Base-by-base conservation (phyloP, 2,113 vertebrate species). In the Tupaia tana region DNA sequence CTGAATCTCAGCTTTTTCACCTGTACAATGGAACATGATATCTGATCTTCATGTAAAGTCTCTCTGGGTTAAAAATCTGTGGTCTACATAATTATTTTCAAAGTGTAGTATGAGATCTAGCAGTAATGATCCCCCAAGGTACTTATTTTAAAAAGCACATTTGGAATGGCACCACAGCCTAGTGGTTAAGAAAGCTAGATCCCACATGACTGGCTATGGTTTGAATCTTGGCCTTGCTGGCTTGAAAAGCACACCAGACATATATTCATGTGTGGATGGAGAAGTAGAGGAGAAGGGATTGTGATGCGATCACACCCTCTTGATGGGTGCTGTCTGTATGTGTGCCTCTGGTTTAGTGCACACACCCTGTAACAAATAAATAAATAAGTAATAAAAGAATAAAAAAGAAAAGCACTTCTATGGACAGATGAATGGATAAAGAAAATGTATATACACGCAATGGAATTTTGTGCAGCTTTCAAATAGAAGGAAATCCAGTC, bases 11-110 rank as follows among this genome's bases (percentile, higher is more conserved):
- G 15, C 24, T 92, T 93, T 79, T 34, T 87, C 61, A 73, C 67
- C n/a, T 96, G 25, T 73, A 82, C 91, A 93, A 73, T 69, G 25
- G 74, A 90, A 67, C n/a, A 52, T 56, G 20, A 73, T 84, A 83
- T 27, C 24, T 82, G 59, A 69, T 27, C n/a, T 1, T 86, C 59
- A 92, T 75, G 8, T 84, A 73, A 92, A 84, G 58, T 27, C 3
- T 29, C 54, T 79, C 18, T 24, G 27, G 13, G 20, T 56, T 89
- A 86, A 58, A 89, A 89, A 14, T 86, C 14, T 74, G 24, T 71
- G 3, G 9, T 77, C 22, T 81, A 59, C 9, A 29, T 67, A 84
- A 79, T 95, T 82, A 78, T 90, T 92, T 58, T 84, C 56, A 64
- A 82, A 67, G 15, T 83, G n/a, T 74, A 10, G 61, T 73, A 64